Evolutionary conservation across 1,140 invertebrate genomes (phyloP).

Genomic region (Ceratoteleas bidentatus): DNA sequence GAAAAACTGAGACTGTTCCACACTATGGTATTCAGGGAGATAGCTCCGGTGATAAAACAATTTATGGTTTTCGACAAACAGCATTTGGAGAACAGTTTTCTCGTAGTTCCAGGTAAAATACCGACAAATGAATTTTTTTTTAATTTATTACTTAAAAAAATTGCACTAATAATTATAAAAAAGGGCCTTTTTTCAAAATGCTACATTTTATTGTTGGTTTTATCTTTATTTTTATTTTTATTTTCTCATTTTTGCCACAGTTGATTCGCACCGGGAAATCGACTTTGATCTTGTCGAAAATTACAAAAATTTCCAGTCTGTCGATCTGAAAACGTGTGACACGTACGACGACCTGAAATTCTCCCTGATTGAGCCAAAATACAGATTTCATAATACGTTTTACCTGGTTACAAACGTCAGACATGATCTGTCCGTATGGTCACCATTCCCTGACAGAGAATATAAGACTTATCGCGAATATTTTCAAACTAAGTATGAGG

Average conservation of each 20-base stretch:
- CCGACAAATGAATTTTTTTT: too few species aligned
- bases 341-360: slow-evolving; percentile 66
- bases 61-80: slow-evolving; percentile 88
- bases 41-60: slow-evolving; percentile 89
- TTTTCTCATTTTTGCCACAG: too few species aligned
- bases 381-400: slow-evolving; percentile 64
- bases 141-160: too few species aligned
- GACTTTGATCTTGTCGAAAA: slow-evolving; percentile 1
- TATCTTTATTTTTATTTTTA: too few species aligned
- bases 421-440: slow-evolving; percentile 87
- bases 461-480: slow-evolving; percentile 91
- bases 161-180: too few species aligned
- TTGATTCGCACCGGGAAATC: not conserved
- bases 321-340: slow-evolving; percentile 62
- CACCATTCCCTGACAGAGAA: slow-evolving; percentile 89
- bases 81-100: slow-evolving; percentile 85
- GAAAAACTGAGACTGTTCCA: slow-evolving; percentile 83
- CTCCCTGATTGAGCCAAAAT: slow-evolving; percentile 69
- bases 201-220: too few species aligned
- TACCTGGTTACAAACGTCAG: slow-evolving; percentile 94
- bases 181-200: too few species aligned
- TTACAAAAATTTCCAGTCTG: slow-evolving; percentile 28
- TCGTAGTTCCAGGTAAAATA: slow-evolving; percentile 89
- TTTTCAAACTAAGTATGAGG: slow-evolving; percentile 89
- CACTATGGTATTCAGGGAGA: slow-evolving; percentile 84